Conservation (phyloP, 2,113 vertebrate species). For the Eulemur macaco region DNA sequence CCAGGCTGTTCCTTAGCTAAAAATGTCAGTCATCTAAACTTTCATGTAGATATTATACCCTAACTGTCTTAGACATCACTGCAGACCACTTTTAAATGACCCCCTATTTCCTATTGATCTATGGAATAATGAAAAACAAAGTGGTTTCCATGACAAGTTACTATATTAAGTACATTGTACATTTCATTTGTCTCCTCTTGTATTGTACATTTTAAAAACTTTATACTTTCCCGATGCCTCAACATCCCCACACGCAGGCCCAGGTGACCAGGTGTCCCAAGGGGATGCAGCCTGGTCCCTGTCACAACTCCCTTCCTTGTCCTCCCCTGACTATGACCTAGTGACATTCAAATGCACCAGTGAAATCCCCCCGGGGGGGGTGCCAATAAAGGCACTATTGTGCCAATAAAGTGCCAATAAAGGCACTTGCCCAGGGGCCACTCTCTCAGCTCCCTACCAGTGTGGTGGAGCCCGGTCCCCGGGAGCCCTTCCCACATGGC, state of each 20-base stretch:
- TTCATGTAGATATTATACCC: background rate
- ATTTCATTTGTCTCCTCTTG: background rate
- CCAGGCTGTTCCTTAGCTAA: background rate
- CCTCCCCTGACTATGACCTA: background rate
- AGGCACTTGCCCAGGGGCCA: background rate
- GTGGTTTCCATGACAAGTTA: background rate
- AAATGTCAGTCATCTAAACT: background rate
- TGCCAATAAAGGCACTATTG: background rate
- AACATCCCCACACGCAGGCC: too few relatives aligned
- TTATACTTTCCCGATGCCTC: background rate
- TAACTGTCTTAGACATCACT: background rate
- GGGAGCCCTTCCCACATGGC: too few relatives aligned
- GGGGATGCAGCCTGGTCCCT: background rate
- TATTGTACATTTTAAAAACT: background rate
- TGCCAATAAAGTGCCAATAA: background rate
- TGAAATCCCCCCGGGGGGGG: too few relatives aligned
- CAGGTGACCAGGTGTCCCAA: background rate
- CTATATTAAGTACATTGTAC: background rate
- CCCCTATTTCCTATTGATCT: background rate
- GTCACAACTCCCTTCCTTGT: too few relatives aligned
- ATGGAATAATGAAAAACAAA: background rate
- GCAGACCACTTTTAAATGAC: background rate
- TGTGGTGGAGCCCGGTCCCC: background rate
- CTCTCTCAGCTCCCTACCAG: too few relatives aligned
- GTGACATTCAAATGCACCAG: background rate